Evolutionary conservation across 2,888 invertebrate species (phyloP).

Genomic region (Tricholauxania praeusta): DNA sequence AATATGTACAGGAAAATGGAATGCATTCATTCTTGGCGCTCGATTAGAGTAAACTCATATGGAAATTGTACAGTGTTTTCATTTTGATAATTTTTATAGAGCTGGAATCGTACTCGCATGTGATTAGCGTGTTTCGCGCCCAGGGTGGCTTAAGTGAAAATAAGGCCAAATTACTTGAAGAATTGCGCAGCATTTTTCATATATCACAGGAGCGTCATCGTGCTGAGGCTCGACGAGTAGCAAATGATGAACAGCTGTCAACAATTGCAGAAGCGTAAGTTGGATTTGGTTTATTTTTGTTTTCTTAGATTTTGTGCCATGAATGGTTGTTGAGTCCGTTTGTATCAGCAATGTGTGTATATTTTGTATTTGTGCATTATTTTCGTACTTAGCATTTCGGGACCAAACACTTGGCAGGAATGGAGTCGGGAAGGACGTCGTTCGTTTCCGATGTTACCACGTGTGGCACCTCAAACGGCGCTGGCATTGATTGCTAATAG

Average conservation of each 20-base stretch:
- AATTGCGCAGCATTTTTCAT: slow-evolving; percentile 84
- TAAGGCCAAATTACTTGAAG: slow-evolving; percentile 86
- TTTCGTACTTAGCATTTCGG: slow-evolving; percentile 71
- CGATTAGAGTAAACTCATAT: not conserved
- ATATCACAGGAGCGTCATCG: slow-evolving; percentile 92
- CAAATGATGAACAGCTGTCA: slow-evolving; percentile 90
- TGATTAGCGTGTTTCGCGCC: slow-evolving; percentile 91
- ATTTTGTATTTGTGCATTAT: slow-evolving; percentile 34
- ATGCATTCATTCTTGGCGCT: slow-evolving; percentile 20
- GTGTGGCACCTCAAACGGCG: slow-evolving; percentile 87
- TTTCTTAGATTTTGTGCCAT: not conserved
- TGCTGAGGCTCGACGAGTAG: slow-evolving; percentile 91
- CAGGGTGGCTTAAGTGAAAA: slow-evolving; percentile 89
- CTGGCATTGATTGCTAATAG: slow-evolving; percentile 87
- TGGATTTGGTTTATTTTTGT: not conserved
- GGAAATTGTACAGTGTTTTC: slow-evolving; percentile 4
- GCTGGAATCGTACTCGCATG: slow-evolving; percentile 90
- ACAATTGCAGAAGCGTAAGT: slow-evolving; percentile 91
- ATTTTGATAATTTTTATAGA: slow-evolving; percentile 71
- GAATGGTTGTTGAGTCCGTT: not conserved
- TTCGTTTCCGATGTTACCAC: slow-evolving; percentile 83
- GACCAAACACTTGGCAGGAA: slow-evolving; percentile 77
- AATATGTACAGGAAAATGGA: slow-evolving; percentile 18
- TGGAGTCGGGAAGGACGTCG: slow-evolving; percentile 92
- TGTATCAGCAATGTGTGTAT: slow-evolving; percentile 39